phyloP scores from a whole-genome alignment of 2,888 invertebrate species.

The Netelia fuscicornis region DNA sequence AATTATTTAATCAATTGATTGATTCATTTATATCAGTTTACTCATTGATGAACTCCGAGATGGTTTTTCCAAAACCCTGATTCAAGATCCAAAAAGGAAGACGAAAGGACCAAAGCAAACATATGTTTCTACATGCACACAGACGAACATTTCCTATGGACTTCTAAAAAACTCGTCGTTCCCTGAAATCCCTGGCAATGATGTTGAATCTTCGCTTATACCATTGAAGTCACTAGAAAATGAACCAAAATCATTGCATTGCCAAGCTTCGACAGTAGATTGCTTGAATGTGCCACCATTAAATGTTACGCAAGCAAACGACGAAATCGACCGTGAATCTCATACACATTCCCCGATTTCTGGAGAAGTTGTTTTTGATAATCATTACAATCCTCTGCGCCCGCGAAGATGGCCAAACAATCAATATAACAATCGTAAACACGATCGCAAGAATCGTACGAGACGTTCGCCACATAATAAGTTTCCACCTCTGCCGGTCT shows the following conservation, averaged over 20 bases:
- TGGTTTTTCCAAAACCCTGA: not conserved
- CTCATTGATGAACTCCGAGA: not conserved
- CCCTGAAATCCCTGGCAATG: not conserved
- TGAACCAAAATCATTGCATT: not conserved
- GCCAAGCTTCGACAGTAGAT: not conserved
- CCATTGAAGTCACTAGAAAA: not conserved
- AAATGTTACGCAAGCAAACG: not conserved
- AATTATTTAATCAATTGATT: not conserved
- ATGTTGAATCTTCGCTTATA: not conserved
- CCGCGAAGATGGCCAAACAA: conserved; percentile 32
- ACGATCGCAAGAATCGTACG: not conserved
- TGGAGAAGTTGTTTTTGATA: not conserved
- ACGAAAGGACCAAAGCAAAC: not conserved
- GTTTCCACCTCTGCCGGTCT: conserved; percentile 34
- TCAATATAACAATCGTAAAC: conserved; percentile 7
- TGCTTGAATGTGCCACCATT: not conserved
- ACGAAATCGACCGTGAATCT: not conserved
- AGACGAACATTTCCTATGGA: conserved; percentile 16
- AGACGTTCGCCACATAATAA: not conserved
- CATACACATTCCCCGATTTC: not conserved
- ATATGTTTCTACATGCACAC: conserved; percentile 49
- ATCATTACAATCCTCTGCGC: conserved; percentile 51
- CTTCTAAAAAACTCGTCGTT: not conserved
- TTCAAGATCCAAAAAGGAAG: not conserved
- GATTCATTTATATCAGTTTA: not conserved